A percentile compares a stretch with the other conserved stretches of the same genome.
phyloP scores from a whole-genome alignment of 2,888 invertebrate species.

The Apoda limacodes region DNA sequence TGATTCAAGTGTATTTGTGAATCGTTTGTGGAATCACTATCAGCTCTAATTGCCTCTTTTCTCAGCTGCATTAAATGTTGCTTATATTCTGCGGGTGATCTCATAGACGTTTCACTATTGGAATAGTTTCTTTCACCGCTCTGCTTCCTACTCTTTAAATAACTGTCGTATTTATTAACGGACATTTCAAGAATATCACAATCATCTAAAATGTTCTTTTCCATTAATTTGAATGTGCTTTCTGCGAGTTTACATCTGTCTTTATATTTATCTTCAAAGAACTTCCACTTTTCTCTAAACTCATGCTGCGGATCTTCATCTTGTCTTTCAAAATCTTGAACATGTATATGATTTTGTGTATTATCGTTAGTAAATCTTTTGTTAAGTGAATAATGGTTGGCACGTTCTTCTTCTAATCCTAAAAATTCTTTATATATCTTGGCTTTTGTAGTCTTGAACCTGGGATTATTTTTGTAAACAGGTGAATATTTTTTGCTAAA shows the following conservation, averaged over 20 bases:
- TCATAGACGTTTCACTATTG: constrained; percentile 12
- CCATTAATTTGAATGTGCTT: constrained; percentile 11
- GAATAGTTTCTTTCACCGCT: constrained; percentile 15
- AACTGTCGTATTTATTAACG: constrained; percentile 39
- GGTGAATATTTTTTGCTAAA: constrained; percentile 27
- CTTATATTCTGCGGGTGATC: constrained; percentile 67
- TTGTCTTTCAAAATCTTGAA: constrained; percentile 23
- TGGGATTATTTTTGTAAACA: constrained; percentile 30
- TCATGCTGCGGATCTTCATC: constrained; percentile 19
- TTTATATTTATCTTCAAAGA: constrained; percentile 26
- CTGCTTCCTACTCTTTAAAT: constrained; percentile 27
- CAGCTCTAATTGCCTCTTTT: constrained; percentile 63
- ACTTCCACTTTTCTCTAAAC: constrained; percentile 23
- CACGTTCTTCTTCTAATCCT: constrained; percentile 26
- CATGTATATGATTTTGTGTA: too few relatives aligned
- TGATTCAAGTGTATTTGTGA: too few relatives aligned
- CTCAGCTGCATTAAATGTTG: constrained; percentile 68
- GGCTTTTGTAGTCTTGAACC: constrained; percentile 29
- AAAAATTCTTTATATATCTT: constrained; percentile 34
- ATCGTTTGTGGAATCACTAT: constrained; percentile 28
- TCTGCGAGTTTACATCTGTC: constrained; percentile 4
- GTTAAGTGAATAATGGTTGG: too few relatives aligned
- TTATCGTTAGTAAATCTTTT: too few relatives aligned
- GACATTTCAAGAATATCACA: constrained; percentile 41
- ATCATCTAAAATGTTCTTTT: constrained; percentile 38